Conservation (phyloP, 2,888 invertebrate genomes). For the Sinhomidia bicolor region DNA sequence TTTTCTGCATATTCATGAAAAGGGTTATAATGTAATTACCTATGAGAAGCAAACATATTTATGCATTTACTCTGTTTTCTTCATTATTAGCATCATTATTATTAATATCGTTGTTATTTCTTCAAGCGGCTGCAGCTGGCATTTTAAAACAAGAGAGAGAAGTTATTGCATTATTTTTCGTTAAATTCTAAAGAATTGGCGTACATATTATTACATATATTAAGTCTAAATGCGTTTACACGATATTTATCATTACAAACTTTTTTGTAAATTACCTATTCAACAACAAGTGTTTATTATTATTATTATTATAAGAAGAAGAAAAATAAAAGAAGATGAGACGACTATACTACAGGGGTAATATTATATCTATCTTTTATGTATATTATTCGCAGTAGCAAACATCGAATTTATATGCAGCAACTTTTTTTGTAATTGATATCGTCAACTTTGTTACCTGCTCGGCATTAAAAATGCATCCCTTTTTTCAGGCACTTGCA, state of each 20-base stretch:
- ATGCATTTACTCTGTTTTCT: slow-evolving; percentile 35
- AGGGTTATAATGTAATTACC: slow-evolving; percentile 11
- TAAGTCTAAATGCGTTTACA: slow-evolving; percentile 3
- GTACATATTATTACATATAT: neutral
- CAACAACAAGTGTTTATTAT: too few relatives aligned
- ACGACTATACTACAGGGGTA: too few relatives aligned
- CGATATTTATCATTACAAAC: neutral
- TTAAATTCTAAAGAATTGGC: neutral
- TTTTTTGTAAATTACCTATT: too few relatives aligned
- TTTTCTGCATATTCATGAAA: slow-evolving; percentile 50
- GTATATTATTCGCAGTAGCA: neutral
- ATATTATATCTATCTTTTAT: neutral
- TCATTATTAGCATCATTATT: slow-evolving; percentile 23
- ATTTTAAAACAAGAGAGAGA: neutral
- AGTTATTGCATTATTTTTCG: neutral
- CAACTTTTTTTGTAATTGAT: slow-evolving; percentile 68
- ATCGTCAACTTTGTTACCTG: slow-evolving; percentile 65
- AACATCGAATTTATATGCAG: slow-evolving; percentile 54
- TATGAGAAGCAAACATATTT: slow-evolving; percentile 32
- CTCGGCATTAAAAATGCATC: slow-evolving; percentile 43
- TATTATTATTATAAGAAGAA: neutral
- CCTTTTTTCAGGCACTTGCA: neutral
- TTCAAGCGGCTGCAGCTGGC: too few relatives aligned
- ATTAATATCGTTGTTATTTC: neutral
- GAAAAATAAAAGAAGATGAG: neutral